Evolutionary conservation across 2,888 invertebrate species (phyloP), one percentile per base, ranked within the genome.

Genomic region (Microplitis manilae): DNA sequence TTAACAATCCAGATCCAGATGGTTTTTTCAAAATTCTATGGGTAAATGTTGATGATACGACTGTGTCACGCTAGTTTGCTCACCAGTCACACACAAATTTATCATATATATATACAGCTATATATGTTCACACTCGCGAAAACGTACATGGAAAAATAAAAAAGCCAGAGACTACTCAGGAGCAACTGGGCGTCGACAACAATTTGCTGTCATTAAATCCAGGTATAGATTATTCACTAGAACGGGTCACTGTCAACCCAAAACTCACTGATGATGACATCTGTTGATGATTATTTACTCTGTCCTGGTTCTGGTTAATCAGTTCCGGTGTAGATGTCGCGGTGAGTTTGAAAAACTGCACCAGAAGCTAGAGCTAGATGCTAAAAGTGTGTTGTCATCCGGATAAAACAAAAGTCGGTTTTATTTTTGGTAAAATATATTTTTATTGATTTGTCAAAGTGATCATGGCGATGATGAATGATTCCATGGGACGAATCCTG

Each of bases 401-500:
- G 59, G n/a, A 30, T 30, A 2, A 40, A 30, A 41, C n/a, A 70
- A 60, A 13, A 62, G 8, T 40, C 15, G n/a, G 20, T 60, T 71
- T 65, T 30, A 59, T 59, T 59, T 65, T 50, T 50, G 50, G 8
- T 50, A 1, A 50, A 13, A 20, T 17, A 15, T 60, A 39, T 60
- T 39, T 60, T 17, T 39, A 60, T 6, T 72, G 30, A 67, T 50
- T 59, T n/a, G 39, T 68, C 50, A 30, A 15, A 41, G 77, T 40
- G 75, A 30, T 30, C 30, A 89, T 89, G 89, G 85, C 86, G 71
- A 77, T 86, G 72, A 74, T 85, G 17, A 82, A 75, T 40, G 80
- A 76, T 68, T 81, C 81, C 73, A 90, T 90, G 77, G 91, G 91
- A 30, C 92, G 92, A 82, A 90, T 91, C 4, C 88, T 92, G 9